Base-by-base conservation (phyloP, 2,113 vertebrate species). In the Alectura lathami region DNA sequence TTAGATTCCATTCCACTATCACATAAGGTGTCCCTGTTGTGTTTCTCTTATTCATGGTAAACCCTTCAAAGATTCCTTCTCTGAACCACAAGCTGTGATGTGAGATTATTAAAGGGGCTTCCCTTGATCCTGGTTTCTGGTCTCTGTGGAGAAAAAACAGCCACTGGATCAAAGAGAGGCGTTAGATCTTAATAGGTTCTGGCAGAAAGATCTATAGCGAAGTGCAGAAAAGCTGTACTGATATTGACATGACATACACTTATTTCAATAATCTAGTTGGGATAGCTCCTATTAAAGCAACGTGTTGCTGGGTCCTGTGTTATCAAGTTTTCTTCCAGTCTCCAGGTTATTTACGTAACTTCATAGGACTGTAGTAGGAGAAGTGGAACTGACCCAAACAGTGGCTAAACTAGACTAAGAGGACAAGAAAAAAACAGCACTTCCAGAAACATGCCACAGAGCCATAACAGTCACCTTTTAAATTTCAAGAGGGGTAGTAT, bases 111-210 rank as follows among this genome's bases (percentile, higher is more conserved):
- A 69, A 94, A 94, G 48, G 82, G 32, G 81, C 69, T 86, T 72
- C 38, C 47, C 48, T 95, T 96, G 69, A 95, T 96, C 85, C 78
- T 72, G 64, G n/a, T 66, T 68, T 94, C 78, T 88, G 40, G 51
- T 94, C 79, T 92, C 88, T 18, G 6, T 16, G 13, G 51, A 84
- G 27, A 43, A 93, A 40, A 84, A 88, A 53, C 53, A 92, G 47
- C 66, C 57, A 42, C 42, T 86, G 84, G 50, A 93, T 96, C 86
- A 94, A 91, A 96, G 81, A 57, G 70, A 97, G 62, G 68, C 95
- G 77, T 94, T 90, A 94, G 95, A 68, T 32, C 84, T 50, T 95
- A 95, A 94, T 81, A 79, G 76, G 43, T 77, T 94, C 88, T 87
- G 95, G 57, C 92, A 94, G 92, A 56, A 86, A 91, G 95, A 91